Base-by-base conservation (phyloP, 1,140 invertebrate genomes). In the Venturia canescens region DNA sequence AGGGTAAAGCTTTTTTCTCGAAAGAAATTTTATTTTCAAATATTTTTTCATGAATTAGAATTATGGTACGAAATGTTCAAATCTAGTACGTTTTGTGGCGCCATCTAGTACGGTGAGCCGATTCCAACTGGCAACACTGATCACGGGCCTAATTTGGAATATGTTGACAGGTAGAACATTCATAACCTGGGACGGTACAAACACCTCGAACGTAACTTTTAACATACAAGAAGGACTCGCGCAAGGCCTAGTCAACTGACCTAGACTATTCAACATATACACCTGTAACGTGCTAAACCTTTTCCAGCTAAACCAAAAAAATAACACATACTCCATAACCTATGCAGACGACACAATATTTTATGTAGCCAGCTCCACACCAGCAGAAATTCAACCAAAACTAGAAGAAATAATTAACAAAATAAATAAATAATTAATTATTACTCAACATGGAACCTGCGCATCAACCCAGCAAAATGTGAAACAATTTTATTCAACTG, bases 171-270 rank as follows among this genome's bases (percentile, higher is more conserved):
- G 50, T n/a, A 81, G 63, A 74, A 57, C 48, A 21, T 83, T 83
- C 26, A 6, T 48, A 15, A 69, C 63, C 1, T 31, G 18, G n/a
- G 53, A 81, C 7, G 80, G 77, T 0, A n/a, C 27, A 1, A 11
- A 50, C 1, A 1, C 21, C 1, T 82, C 81, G 0, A n/a, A 18
- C 0, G 26, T 26, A 15, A 9, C 11, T 4, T 85, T 83, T 38
- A 29, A 3, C 3, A 81, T 84, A 15, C 16, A 18, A n/a, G 83
- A 86, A 50, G 83, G 83, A 18, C 60, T 86, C 15, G 81, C 83
- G 34, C 81, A 86, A 79, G 83, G 82, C 3, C 82, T 79, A 15
- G 82, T 84, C n/a, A 83, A 60, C 31, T 83, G 82, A 15, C 81
- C 84, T 18, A 50, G 72, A 0, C 34, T 84, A 0, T 84, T 83